phyloP scores from a whole-genome alignment of 2,797 vertebrate genomes.

The Aplochiton taeniatus region DNA sequence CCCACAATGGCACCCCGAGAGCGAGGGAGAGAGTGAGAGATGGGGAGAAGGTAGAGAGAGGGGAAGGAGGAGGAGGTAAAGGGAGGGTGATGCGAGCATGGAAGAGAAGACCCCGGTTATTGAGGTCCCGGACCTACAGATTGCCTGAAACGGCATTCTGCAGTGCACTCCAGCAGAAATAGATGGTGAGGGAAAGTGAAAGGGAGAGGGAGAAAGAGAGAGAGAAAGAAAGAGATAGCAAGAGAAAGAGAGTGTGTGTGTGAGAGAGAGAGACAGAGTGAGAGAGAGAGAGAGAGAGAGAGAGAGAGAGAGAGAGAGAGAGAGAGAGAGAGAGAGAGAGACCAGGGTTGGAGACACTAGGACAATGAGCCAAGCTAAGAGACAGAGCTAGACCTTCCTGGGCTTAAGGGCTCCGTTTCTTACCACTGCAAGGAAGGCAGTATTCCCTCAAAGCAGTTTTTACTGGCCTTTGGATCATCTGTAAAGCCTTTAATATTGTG shows the following conservation, averaged over 20 bases:
- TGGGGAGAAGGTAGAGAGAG: conserved; percentile 9
- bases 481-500: neutral
- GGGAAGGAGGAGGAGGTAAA: neutral
- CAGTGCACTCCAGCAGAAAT: conserved; percentile 28
- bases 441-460: conserved; percentile 44
- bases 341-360: conserved; percentile 11
- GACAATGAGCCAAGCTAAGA: conserved; percentile 59
- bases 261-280: too few species aligned
- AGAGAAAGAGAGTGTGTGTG: too few species aligned
- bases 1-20: conserved; percentile 29
- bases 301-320: too few species aligned
- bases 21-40: conserved; percentile 15
- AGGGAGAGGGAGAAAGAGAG: neutral
- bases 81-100: conserved; percentile 23
- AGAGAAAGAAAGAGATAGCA: too few species aligned
- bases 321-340: conserved; percentile 16
- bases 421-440: conserved; percentile 33
- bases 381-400: conserved; percentile 29
- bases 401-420: conserved; percentile 61
- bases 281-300: too few species aligned
- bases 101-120: conserved; percentile 37
- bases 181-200: conserved; percentile 6
- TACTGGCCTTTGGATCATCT: conserved; percentile 39
- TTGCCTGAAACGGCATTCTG: conserved; percentile 35
- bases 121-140: conserved; percentile 42